These are phyloP conservation scores for Gouania willdenowi DNA, from an alignment of 2,797 vertebrate species.

Conservation along the genomic window DNA sequence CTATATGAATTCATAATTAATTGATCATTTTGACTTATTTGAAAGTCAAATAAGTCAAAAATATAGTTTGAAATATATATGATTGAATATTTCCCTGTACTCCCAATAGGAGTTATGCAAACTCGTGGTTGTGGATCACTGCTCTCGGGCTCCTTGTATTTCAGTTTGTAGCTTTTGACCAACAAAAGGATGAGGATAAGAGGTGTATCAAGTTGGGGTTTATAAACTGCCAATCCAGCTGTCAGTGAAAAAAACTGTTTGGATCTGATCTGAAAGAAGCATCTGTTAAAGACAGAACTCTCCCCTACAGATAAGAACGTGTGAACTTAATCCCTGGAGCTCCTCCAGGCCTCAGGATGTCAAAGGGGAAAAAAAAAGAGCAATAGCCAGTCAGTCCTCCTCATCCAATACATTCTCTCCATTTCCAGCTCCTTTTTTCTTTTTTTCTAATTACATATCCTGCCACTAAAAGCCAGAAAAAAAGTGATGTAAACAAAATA, in stretches of 20 bases:
- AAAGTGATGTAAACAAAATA: constrained; percentile 23
- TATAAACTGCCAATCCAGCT: constrained; percentile 32
- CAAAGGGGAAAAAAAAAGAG: constrained; percentile 4
- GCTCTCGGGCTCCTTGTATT: no score
- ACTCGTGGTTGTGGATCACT: no score
- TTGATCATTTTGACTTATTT: no score
- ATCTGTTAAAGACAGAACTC: constrained; percentile 30
- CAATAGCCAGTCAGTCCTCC: constrained; percentile 1
- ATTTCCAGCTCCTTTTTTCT: constrained; percentile 11
- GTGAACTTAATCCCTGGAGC: constrained; percentile 50
- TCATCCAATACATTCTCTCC: background rate
- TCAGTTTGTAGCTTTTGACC: no score
- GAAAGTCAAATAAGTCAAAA: no score
- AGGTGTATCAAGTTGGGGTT: constrained; percentile 8
- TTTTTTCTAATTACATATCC: constrained; percentile 19
- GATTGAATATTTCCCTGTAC: no score
- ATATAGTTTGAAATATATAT: no score
- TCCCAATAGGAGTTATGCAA: no score
- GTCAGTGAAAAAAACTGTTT: constrained; percentile 27
- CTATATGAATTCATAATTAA: no score
- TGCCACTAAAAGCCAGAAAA: constrained; percentile 30
- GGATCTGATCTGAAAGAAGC: constrained; percentile 53
- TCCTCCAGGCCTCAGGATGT: constrained; percentile 41
- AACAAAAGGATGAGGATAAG: constrained; percentile 18
- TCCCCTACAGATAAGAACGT: constrained; percentile 48